phyloP scores from a whole-genome alignment of 2,797 vertebrate genomes.

The Sebastes hopkinsi region DNA sequence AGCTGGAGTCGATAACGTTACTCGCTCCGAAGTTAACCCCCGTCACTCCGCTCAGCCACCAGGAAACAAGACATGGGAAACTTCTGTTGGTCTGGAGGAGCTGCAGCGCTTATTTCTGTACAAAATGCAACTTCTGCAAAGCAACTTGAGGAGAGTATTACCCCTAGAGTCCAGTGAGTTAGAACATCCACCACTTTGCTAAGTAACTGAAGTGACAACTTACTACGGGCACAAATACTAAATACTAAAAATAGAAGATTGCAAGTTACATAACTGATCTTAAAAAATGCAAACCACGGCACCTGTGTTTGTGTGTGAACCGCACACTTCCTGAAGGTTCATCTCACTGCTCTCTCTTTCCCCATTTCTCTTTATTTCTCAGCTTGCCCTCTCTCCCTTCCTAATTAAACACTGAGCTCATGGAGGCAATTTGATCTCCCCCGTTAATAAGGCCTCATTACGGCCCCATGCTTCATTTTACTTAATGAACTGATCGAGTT shows the following conservation, averaged over 20 bases:
- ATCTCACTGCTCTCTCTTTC: background rate
- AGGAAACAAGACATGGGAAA: too few species aligned
- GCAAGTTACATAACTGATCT: background rate
- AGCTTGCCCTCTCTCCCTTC: slow-evolving; percentile 19
- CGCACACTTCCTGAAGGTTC: background rate
- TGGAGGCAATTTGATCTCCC: slow-evolving; percentile 42
- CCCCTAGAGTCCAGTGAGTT: too few species aligned
- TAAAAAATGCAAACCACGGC: background rate
- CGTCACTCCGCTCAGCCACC: too few species aligned
- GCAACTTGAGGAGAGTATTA: too few species aligned
- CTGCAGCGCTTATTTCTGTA: too few species aligned
- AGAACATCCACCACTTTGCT: too few species aligned
- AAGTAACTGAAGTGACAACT: background rate
- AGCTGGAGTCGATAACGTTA: too few species aligned
- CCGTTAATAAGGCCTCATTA: slow-evolving; percentile 55
- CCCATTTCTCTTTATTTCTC: background rate
- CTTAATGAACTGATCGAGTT: slow-evolving; percentile 57
- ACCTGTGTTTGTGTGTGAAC: background rate
- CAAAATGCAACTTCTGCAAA: too few species aligned
- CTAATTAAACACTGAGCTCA: slow-evolving; percentile 38
- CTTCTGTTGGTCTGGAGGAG: too few species aligned
- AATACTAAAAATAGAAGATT: background rate
- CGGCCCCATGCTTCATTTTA: slow-evolving; percentile 33
- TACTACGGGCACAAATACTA: background rate
- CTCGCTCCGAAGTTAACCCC: too few species aligned